phyloP scores from a whole-genome alignment of 2,797 vertebrate genomes.

The Buceros bicornis region DNA sequence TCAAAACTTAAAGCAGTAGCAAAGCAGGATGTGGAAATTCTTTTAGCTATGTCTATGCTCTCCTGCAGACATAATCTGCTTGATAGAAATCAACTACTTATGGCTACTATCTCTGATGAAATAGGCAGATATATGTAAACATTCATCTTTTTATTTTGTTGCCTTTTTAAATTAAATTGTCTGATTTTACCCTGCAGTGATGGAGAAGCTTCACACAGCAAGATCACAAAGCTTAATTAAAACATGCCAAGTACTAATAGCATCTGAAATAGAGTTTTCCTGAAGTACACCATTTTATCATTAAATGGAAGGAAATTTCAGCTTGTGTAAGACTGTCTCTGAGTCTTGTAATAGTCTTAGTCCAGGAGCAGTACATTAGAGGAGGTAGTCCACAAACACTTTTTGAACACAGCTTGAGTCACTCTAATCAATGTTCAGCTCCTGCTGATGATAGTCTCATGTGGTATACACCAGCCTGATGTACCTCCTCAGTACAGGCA shows the following conservation, averaged over 20 bases:
- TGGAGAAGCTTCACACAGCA: background rate
- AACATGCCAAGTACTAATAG: background rate
- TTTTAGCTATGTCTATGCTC: background rate
- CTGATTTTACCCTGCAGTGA: background rate
- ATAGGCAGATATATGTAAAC: background rate
- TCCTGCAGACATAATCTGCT: background rate
- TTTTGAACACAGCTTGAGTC: background rate
- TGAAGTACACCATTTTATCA: background rate
- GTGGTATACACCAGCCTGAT: background rate
- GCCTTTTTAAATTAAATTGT: background rate
- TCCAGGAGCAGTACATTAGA: background rate
- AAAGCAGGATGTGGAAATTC: background rate
- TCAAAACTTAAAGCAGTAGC: background rate
- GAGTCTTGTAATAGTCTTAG: background rate
- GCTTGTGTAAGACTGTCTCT: background rate
- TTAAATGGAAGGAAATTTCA: background rate
- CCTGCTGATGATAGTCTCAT: background rate
- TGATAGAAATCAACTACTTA: background rate
- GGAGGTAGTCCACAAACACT: background rate
- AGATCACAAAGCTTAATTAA: background rate
- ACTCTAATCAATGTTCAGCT: background rate
- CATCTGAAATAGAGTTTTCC: background rate
- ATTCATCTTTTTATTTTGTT: background rate
- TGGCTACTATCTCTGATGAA: background rate
- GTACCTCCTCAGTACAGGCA: background rate